Percentiles rank a stretch among this genome's conserved stretches.
These are phyloP conservation scores for Limnephilus marmoratus DNA, from an alignment of 2,888 invertebrate species.

Conservation along the genomic window DNA sequence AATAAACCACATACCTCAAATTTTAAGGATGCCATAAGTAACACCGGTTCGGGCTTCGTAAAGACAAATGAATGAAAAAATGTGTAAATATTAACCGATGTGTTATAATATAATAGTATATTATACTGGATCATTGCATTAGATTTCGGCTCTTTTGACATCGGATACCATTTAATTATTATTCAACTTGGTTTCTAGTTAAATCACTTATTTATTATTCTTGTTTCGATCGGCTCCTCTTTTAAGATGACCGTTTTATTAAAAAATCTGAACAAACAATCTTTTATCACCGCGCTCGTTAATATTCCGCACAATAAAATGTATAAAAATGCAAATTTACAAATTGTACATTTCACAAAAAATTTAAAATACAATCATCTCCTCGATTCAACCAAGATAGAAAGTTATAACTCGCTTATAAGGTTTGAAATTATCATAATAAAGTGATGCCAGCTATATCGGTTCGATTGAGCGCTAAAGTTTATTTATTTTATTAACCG, in stretches of 20 bases:
- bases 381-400: conserved; percentile 21
- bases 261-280: conserved; percentile 1
- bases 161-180: neutral
- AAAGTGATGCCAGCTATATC: neutral
- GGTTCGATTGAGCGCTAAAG: neutral
- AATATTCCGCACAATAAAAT: conserved; percentile 30
- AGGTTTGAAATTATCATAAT: conserved; percentile 28
- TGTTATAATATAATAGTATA: no score
- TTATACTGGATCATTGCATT: neutral
- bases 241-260: neutral
- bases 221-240: conserved; percentile 4
- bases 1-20: no score
- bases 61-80: no score
- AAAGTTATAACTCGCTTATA: conserved; percentile 1
- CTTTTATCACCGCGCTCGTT: conserved; percentile 27
- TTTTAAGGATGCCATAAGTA: no score
- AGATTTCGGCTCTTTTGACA: neutral
- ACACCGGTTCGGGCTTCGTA: no score
- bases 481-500: conserved; percentile 13
- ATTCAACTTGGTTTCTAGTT: neutral
- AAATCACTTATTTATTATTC: neutral
- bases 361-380: conserved; percentile 11
- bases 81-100: no score
- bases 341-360: neutral
- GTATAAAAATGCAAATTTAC: conserved; percentile 37